A percentile compares a stretch with the other conserved stretches of the same genome.
Evolutionary conservation across 2,888 invertebrate genomes (phyloP).

Genomic region (Coenonympha arcania): DNA sequence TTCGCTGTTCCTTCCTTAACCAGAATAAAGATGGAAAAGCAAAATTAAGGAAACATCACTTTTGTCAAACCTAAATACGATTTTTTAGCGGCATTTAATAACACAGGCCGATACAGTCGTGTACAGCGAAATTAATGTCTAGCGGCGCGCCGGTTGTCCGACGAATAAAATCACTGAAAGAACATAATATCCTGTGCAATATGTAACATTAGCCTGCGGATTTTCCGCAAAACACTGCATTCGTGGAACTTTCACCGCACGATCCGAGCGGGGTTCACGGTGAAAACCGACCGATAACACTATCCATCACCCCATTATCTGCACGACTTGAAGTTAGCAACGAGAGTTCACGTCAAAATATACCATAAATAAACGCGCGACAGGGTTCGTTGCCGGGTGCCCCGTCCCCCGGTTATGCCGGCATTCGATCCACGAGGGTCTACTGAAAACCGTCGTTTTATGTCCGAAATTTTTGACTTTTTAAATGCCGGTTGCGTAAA

Average conservation of each 20-base stretch:
- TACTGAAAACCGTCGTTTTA: conserved; percentile 39
- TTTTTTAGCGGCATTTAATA: conserved; percentile 28
- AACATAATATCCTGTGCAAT: conserved; percentile 30
- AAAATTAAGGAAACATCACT: conserved; percentile 16
- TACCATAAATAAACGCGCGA: conserved; percentile 67
- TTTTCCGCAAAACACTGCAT: conserved; percentile 50
- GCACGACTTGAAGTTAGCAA: conserved; percentile 65
- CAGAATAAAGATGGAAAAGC: background rate
- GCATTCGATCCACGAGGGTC: conserved; percentile 44
- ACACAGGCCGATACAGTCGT: conserved; percentile 21
- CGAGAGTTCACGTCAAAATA: conserved; percentile 70
- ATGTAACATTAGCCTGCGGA: conserved; percentile 37
- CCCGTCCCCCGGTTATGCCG: conserved; percentile 41
- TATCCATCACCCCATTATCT: conserved; percentile 72
- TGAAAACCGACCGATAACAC: conserved; percentile 70
- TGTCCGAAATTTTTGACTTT: conserved; percentile 41
- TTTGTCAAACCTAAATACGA: conserved; percentile 25
- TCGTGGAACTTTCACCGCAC: conserved; percentile 43
- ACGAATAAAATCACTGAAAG: conserved; percentile 32
- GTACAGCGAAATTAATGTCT: conserved; percentile 39
- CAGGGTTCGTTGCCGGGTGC: conserved; percentile 55
- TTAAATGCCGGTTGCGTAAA: conserved; percentile 38
- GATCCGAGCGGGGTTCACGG: conserved; percentile 54
- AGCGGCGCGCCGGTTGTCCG: conserved; percentile 44
- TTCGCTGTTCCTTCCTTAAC: background rate